Evolutionary conservation across 1,140 invertebrate genomes (phyloP), one percentile per base, ranked within the genome.

Genomic region (Drosophila kurseongensis): DNA sequence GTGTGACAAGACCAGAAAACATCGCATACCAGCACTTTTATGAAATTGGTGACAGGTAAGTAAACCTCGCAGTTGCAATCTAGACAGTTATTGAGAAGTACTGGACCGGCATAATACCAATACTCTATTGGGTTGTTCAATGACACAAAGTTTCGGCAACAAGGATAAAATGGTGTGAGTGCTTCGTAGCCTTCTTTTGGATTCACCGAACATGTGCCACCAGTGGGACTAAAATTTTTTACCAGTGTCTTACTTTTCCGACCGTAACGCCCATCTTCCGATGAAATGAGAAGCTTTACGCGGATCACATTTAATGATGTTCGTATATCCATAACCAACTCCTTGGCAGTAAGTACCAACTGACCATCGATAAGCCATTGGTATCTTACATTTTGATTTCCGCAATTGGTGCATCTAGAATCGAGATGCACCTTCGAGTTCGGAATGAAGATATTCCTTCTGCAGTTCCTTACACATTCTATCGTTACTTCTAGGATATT

Each of bases 1-100:
- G 5, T 14, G 16, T 27, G 27, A n/a, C 80, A 83, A 4, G 41
- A 55, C 0, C 23, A 29, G 1, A 61, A 23, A 2, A 5, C 41
- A n/a, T 79, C 80, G 23, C 80, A 83, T 5, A 57, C 45, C 0
- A 83, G 35, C 1, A 83, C 61, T 8, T 50, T 59, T 2, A 83
- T 45, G 4, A 2, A n/a, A 7, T 16, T 18, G 5, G 57, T 42
- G 1, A 23, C 5, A 0, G 80, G 80, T 5, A 83, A 18, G 18
- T 38, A 29, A 1, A 50, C 1, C 13, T 14, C 10, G 12, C 80
- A 83, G 9, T 29, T 18, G 23, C 75, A 79, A 9, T 51, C 16
- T 5, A 36, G 7, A 14, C 80, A 83, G 10, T 0, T 52, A 0
- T 18, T 48, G 2, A 83, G 29, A 0, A 83, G 41, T 8, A 83